Evolutionary conservation across 2,797 vertebrate species (phyloP).

Genomic region (Coreius guichenoti): DNA sequence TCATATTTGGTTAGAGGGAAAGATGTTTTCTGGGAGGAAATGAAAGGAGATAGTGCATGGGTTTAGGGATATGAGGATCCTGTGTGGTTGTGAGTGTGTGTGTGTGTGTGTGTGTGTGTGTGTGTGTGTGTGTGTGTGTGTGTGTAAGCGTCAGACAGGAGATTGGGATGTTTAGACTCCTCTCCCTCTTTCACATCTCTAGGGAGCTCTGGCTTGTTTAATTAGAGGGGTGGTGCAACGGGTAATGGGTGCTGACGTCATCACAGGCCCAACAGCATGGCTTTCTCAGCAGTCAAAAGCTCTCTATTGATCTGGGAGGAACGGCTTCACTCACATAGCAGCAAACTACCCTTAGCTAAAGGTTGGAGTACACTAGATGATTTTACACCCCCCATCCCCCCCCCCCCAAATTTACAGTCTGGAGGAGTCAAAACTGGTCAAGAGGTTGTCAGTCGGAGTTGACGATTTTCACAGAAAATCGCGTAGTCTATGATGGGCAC

Average conservation of each 20-base stretch:
- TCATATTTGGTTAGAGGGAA: slow-evolving; percentile 34
- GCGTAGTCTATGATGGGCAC: background rate
- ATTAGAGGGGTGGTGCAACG: slow-evolving; percentile 56
- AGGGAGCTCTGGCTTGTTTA: slow-evolving; percentile 59
- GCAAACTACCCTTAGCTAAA: slow-evolving; percentile 28
- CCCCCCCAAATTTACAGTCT: background rate
- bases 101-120: slow-evolving; percentile 38
- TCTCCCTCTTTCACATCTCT: slow-evolving; percentile 55
- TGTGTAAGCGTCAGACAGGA: slow-evolving; percentile 42
- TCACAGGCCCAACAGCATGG: slow-evolving; percentile 31
- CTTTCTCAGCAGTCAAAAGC: slow-evolving; percentile 51
- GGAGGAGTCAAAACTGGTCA: background rate
- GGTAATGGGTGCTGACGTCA: slow-evolving; percentile 57
- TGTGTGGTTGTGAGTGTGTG: slow-evolving; percentile 36
- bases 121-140: slow-evolving; percentile 36
- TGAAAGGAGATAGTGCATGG: slow-evolving; percentile 53
- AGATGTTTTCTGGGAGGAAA: slow-evolving; percentile 57
- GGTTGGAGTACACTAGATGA: background rate
- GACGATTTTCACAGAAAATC: background rate
- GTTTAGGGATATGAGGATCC: slow-evolving; percentile 55
- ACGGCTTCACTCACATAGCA: slow-evolving; percentile 37
- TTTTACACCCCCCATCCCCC: background rate
- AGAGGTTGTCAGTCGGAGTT: background rate
- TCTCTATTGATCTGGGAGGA: slow-evolving; percentile 58
- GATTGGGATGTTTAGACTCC: slow-evolving; percentile 63